Base-by-base conservation (phyloP, 2,888 invertebrate genomes). In the Drepanosiphum platanoidis region DNA sequence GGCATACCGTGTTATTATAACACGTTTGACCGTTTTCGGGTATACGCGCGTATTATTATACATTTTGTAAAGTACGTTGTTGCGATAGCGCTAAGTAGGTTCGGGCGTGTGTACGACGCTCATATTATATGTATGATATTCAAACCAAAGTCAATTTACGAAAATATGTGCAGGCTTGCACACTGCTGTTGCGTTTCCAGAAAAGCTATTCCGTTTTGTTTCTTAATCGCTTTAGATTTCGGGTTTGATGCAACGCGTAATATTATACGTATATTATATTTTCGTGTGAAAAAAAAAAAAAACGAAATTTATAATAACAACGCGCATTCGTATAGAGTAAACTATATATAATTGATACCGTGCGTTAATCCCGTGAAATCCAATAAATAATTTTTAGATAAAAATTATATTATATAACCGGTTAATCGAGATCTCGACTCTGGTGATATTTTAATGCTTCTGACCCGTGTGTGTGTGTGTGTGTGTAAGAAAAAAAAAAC, bases 351-450 rank as follows among this genome's bases (percentile, higher is more conserved):
- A 46, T 18, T 5, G 52, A 52, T 52, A 52, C 27, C 30, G 13
- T 27, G 27, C 64, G 27, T 66, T 80, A 80, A 80, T 68, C 79
- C 68, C n/a, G n/a, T 80, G 70, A 80, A 68, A 39, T 80, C 58
- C 80, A 27, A 80, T 58, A 80, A 58, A 75, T 61, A 36, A 8
- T 58, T 27, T 66, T 36, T 70, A 36, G 22, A 52, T 52, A 80
- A 80, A 70, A n/a, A n/a, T n/a, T n/a, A n/a, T n/a, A n/a, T n/a
- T n/a, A n/a, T 36, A 70, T 36, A 80, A 80, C 80, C 80, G 80
- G 80, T 80, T 80, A 80, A 70, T 80, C 77, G 36, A 18, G 77
- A 61, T 77, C n/a, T n/a, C 30, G 36, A 61, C 77, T 77, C 70
- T 30, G 70, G 52, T 70, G 79, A 80, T 80, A 70, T 70, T 80